Conservation (phyloP, 2,113 vertebrate species). For the Eurystomus gularis region DNA sequence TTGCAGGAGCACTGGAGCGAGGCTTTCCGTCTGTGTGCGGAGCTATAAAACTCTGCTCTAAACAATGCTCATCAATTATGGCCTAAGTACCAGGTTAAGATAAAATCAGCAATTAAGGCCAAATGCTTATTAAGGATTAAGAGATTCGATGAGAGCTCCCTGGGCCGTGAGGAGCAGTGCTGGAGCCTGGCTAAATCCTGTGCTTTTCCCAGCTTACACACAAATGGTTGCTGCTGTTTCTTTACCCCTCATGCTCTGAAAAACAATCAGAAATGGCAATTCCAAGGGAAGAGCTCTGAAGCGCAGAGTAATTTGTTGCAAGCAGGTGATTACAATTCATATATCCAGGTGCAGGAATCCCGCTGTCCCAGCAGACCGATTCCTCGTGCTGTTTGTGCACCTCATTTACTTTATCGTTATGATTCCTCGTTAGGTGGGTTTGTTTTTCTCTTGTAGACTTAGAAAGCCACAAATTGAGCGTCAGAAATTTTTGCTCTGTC, state of each 20-base stretch:
- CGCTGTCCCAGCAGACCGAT: accelerated
- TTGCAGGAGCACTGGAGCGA: neutral
- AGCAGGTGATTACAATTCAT: neutral
- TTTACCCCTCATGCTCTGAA: neutral
- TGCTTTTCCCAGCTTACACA: neutral
- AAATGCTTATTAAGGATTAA: conserved; percentile 15
- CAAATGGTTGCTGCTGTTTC: neutral
- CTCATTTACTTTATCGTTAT: neutral
- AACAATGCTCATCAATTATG: conserved; percentile 3
- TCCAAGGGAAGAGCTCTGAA: neutral
- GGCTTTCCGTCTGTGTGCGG: neutral
- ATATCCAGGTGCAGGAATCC: neutral
- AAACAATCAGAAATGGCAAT: neutral
- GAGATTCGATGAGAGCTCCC: neutral
- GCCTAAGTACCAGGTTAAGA: neutral
- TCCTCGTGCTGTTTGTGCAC: neutral
- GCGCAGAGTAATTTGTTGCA: neutral
- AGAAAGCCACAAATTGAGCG: neutral
- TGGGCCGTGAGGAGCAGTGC: neutral
- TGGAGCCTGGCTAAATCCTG: neutral
- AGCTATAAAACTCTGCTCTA: neutral
- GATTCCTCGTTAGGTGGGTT: neutral
- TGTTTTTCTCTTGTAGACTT: neutral
- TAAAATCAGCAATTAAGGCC: conserved; percentile 50
- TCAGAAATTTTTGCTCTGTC: neutral